Evolutionary conservation across 2,888 invertebrate genomes (phyloP).

Genomic region (Pasiphila rectangulata): DNA sequence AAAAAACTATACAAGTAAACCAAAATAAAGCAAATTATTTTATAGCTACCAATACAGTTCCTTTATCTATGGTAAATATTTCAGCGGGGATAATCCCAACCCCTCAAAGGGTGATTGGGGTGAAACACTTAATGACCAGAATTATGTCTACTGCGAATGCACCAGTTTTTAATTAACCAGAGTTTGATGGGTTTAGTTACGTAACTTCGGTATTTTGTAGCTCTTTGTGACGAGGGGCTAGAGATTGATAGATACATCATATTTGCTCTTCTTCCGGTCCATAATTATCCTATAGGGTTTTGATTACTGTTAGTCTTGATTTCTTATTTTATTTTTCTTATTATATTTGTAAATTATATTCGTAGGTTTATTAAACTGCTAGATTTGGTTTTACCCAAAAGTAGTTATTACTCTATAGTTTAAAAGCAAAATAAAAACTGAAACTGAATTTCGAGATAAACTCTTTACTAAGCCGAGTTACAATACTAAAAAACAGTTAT

Average conservation of each 20-base stretch:
- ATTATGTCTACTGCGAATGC: slow-evolving; percentile 35
- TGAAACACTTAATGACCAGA: slow-evolving; percentile 40
- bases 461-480: too few relatives aligned
- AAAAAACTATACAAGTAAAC: too few relatives aligned
- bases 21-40: slow-evolving; percentile 11
- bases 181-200: slow-evolving; percentile 20
- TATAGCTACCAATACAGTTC: background rate
- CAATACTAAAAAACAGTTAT: too few relatives aligned
- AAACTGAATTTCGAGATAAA: too few relatives aligned
- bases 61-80: slow-evolving; percentile 29
- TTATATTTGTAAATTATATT: too few relatives aligned
- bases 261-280: background rate
- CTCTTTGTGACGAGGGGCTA: slow-evolving; percentile 19
- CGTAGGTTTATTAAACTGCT: too few relatives aligned
- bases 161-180: slow-evolving; percentile 24
- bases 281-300: too few relatives aligned
- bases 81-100: slow-evolving; percentile 27
- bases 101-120: slow-evolving; percentile 37
- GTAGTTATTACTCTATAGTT: too few relatives aligned
- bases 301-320: too few relatives aligned
- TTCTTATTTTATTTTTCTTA: too few relatives aligned
- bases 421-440: too few relatives aligned
- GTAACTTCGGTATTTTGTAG: slow-evolving; percentile 18
- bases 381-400: too few relatives aligned
- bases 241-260: background rate